These are phyloP conservation scores for Sepiola atlantica DNA, from an alignment of 2,888 invertebrate species.

Conservation along the genomic window DNA sequence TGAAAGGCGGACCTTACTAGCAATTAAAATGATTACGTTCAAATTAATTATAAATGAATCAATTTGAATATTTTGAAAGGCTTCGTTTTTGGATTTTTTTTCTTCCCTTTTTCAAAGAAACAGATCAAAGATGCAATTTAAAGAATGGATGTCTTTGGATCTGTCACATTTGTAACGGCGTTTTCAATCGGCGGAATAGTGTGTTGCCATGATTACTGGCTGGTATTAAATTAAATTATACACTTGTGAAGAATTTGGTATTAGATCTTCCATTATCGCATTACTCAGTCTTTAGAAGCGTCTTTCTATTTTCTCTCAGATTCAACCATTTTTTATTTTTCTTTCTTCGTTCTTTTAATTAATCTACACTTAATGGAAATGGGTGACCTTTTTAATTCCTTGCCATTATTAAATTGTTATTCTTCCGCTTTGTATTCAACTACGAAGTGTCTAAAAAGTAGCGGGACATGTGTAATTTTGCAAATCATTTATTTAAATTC, in stretches of 20 bases:
- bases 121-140: background rate
- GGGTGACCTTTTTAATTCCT: background rate
- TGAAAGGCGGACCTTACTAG: too few species aligned
- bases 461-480: background rate
- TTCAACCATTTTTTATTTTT: background rate
- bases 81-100: background rate
- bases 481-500: too few species aligned
- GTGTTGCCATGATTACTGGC: background rate
- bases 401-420: background rate
- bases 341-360: background rate
- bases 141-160: background rate
- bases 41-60: background rate
- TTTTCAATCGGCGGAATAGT: background rate
- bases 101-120: background rate
- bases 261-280: background rate
- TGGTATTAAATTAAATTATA: constrained; percentile 32
- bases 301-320: background rate
- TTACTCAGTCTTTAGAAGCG: background rate
- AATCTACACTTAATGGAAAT: background rate
- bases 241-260: background rate
- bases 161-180: background rate
- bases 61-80: background rate
- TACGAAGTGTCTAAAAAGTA: background rate
- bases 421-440: background rate
- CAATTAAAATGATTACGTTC: background rate